A percentile compares a stretch with the other conserved stretches of the same genome.
These are phyloP conservation scores for Sarcoramphus papa DNA, from an alignment of 2,797 vertebrate species.

Conservation along the genomic window DNA sequence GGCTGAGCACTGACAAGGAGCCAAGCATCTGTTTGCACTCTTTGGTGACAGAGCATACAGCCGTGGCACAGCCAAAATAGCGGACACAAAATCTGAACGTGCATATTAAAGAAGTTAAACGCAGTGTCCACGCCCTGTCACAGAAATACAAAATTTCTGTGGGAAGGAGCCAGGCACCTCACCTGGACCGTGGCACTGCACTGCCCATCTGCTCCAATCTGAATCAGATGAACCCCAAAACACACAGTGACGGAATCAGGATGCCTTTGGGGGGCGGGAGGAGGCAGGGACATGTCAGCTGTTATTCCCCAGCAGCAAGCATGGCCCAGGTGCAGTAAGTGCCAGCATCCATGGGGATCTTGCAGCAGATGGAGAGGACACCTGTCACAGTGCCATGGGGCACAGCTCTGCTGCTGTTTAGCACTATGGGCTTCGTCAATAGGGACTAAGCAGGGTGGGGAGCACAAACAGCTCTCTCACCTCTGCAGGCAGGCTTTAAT, in stretches of 20 bases:
- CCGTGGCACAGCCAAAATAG: background rate
- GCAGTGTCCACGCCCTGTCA: background rate
- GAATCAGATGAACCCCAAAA: conserved; percentile 56
- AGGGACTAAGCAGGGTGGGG: no score
- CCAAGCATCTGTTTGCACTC: background rate
- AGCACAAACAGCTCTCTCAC: background rate
- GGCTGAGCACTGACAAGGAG: background rate
- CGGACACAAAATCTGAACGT: rapidly evolving
- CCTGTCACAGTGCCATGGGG: rapidly evolving
- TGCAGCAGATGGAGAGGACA: background rate
- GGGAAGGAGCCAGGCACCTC: background rate
- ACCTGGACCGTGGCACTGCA: conserved; percentile 36
- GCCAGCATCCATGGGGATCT: background rate
- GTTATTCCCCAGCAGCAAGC: background rate
- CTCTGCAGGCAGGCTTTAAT: background rate
- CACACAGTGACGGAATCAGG: conserved; percentile 38
- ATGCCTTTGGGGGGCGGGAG: background rate
- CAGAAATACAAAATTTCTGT: background rate
- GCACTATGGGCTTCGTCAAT: rapidly evolving
- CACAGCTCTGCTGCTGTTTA: background rate
- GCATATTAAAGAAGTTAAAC: background rate
- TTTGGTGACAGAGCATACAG: background rate
- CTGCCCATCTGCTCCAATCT: background rate
- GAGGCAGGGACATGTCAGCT: background rate
- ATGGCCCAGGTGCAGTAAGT: background rate